Evolutionary conservation across 2,113 vertebrate genomes (phyloP), one percentile per base, ranked within the genome.

Genomic region (Psilopsiagon aymara): DNA sequence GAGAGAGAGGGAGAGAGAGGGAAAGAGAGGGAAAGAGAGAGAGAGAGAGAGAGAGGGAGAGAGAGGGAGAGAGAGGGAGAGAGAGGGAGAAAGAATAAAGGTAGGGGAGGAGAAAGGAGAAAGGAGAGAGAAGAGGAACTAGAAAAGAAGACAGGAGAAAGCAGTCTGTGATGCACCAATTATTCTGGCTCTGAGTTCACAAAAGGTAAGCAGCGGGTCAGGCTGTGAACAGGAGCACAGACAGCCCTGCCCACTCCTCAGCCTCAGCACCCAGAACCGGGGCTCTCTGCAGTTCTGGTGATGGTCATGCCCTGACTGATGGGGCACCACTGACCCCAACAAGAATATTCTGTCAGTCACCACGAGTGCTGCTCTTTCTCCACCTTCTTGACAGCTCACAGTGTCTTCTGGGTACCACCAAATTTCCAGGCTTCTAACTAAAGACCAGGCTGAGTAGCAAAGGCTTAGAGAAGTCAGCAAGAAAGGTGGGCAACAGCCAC

Each of bases 321-420:
- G 88, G 93, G 83, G 86, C 95, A 90, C 51, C 29, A 52, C 85
- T 95, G 95, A 97, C 68, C 92, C 80, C 86, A 83, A 70, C 86
- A 85, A 92, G 82, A 91, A 94, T 92, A 93, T 86, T 89, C 62
- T 81, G 86, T 76, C 76, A 49, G 37, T 77, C 89, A 95, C 64
- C 18, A 33, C 4, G 43, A 96, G 63, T 67, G 73, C 90, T 96
- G 94, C 96, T 94, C 94, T 86, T 88, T 27, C 75, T 35, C 27
- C 46, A 6, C 28, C 8, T 8, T 86, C 60, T 83, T 3, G 1
- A 71, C 70, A 90, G 49, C 66, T 92, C 77, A 43, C 13, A 2
- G 3, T 25, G n/a, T 64, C 39, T 53, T 73, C 52, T 0, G 29
- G 11, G 44, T 33, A 53, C 49, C 52, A 53, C 33, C 7, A 11